Base-by-base conservation (phyloP, 2,888 invertebrate genomes). In the Dolichomitus sp. region DNA sequence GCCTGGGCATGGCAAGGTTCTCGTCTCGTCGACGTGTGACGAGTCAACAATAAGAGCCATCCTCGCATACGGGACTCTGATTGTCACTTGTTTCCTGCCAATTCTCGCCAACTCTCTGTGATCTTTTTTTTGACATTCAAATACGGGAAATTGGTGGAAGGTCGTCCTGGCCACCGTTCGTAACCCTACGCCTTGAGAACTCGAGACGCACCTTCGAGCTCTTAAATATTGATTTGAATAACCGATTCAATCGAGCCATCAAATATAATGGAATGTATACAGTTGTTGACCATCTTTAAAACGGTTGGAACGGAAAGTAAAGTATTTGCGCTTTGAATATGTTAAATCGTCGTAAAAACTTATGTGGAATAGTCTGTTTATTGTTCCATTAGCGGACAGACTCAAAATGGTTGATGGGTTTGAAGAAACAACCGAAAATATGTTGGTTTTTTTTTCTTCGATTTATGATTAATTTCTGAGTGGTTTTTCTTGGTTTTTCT, bases 101-200 rank as follows among this genome's bases (percentile, higher is more conserved):
- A 86, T 89, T 88, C 88, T 87, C 33, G 57, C 65, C 50, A 73
- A 80, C 77, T 75, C 52, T 54, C 52, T 66, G 52, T 61, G 63
- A 33, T 65, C 61, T 83, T 78, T 72, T 61, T 80, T 78, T 76
- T 86, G 84, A 87, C 88, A 91, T 91, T 91, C 86, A 89, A 89
- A 91, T 87, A 82, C 85, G 87, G 86, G 80, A 88, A 89, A 89
- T 90, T 80, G 66, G 72, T 40, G 81, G 68, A 81, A 86, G 85
- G 84, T 82, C 84, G 63, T 75, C 19, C 74, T 80, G 79, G 76
- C 78, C 82, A 73, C 83, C 63, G 66, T 37, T n/a, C 87, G 93
- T 93, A 93, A 93, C 93, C 90, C 92, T 92, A 93, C 89, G 90
- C 93, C 93, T 93, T 93, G 93, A 93, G 93, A 93, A 93, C 89